Percentiles rank a stretch among this genome's conserved stretches.
phyloP scores from a whole-genome alignment of 2,888 invertebrate species.

The Napeogenes inachia region DNA sequence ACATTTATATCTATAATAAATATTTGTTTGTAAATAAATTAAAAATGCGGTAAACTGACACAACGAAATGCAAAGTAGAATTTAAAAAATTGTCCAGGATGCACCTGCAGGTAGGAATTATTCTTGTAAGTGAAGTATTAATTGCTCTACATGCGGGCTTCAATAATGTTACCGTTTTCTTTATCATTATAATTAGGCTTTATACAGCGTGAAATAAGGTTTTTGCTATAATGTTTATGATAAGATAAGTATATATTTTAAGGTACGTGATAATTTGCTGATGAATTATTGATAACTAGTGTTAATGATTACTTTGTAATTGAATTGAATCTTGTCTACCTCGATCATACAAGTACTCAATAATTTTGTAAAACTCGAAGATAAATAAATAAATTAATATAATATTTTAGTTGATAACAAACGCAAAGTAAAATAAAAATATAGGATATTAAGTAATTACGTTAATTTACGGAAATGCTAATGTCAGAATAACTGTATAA shows the following conservation, averaged over 20 bases:
- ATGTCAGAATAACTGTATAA: neutral
- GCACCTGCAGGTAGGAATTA: conserved; percentile 19
- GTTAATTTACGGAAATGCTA: neutral
- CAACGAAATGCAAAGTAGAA: no score
- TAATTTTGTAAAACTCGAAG: no score
- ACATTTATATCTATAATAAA: no score
- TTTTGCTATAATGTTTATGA: neutral
- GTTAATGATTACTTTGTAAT: no score
- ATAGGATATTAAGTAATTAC: neutral
- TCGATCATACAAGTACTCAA: no score
- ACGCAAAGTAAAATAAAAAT: neutral
- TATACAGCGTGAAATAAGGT: neutral
- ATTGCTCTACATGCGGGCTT: neutral
- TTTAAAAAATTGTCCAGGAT: conserved; percentile 9
- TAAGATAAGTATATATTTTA: neutral
- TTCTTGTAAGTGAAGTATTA: conserved; percentile 1
- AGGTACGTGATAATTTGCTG: no score
- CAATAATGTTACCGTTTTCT: neutral
- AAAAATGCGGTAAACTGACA: no score
- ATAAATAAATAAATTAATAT: no score
- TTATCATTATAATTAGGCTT: neutral
- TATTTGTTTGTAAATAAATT: no score
- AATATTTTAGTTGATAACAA: neutral
- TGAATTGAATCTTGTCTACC: no score
- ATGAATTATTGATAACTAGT: no score